These are phyloP conservation scores for Anastrepha obliqua DNA, from an alignment of 1,140 invertebrate species.

Conservation along the genomic window DNA sequence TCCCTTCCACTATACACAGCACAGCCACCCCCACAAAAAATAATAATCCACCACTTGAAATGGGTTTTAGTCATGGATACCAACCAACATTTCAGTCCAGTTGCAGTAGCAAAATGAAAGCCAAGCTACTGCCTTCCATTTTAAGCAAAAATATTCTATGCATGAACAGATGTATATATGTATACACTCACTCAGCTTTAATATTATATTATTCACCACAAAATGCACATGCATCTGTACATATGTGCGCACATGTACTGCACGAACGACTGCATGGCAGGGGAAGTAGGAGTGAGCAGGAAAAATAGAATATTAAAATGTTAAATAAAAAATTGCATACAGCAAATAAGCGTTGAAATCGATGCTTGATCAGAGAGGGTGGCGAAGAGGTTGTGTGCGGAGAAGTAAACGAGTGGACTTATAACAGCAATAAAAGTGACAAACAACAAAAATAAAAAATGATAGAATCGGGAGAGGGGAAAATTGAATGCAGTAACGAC, in stretches of 20 bases:
- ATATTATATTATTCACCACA: neutral
- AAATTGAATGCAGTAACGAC: neutral
- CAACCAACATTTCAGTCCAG: conserved; percentile 6
- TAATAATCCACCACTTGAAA: conserved; percentile 20
- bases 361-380: neutral
- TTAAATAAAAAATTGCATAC: conserved; percentile 14
- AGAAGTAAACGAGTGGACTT: neutral
- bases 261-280: neutral
- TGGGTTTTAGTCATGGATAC: conserved; percentile 32
- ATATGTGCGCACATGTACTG: neutral
- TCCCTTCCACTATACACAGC: too few relatives aligned
- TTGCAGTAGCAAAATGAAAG: neutral
- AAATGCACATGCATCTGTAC: neutral
- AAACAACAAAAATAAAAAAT: neutral
- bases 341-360: neutral
- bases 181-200: too few relatives aligned
- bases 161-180: too few relatives aligned
- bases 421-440: neutral
- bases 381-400: neutral
- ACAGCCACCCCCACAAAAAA: neutral
- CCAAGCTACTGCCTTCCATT: too few relatives aligned
- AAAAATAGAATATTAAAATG: conserved; percentile 18
- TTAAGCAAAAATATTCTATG: too few relatives aligned
- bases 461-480: neutral
- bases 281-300: neutral